A percentile compares a stretch with the other conserved stretches of the same genome.
Conservation (phyloP, 2,888 invertebrate genomes). For the Drosophila suboccidentalis region DNA sequence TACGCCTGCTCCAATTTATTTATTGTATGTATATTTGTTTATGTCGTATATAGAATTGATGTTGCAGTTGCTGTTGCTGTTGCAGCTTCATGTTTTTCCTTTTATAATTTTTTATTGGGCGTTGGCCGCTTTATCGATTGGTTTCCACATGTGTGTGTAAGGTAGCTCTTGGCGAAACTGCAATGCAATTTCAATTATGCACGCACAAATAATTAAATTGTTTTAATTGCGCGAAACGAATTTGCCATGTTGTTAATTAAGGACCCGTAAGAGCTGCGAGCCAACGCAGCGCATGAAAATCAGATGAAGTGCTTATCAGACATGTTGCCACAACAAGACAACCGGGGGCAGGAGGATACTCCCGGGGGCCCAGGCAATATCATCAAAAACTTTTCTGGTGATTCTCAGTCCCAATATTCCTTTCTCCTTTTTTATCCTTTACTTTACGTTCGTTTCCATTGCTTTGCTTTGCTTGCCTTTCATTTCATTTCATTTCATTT, state of each 20-base stretch:
- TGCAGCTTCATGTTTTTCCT: slow-evolving; percentile 30
- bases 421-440: slow-evolving; percentile 18
- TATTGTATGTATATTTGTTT: slow-evolving; percentile 76
- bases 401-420: slow-evolving; percentile 11
- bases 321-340: slow-evolving; percentile 32
- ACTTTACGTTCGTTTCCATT: slow-evolving; percentile 37
- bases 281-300: slow-evolving; percentile 28
- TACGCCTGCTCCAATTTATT: slow-evolving; percentile 79
- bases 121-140: slow-evolving; percentile 59
- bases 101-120: slow-evolving; percentile 26
- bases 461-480: slow-evolving; percentile 51
- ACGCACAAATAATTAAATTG: slow-evolving; percentile 77
- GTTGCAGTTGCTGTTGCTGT: slow-evolving; percentile 45
- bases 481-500: slow-evolving; percentile 59
- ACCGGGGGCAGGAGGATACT: slow-evolving; percentile 7
- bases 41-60: slow-evolving; percentile 66
- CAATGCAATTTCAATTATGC: slow-evolving; percentile 77
- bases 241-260: slow-evolving; percentile 68
- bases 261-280: slow-evolving; percentile 21
- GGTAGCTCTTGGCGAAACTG: slow-evolving; percentile 29
- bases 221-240: slow-evolving; percentile 70
- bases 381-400: slow-evolving; percentile 42
- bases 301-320: slow-evolving; percentile 47
- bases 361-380: slow-evolving; percentile 10
- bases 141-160: slow-evolving; percentile 18